Evolutionary conservation across 2,113 vertebrate species (phyloP), one percentile per base, ranked within the genome.

Genomic region (Nannobrachium achirus): DNA sequence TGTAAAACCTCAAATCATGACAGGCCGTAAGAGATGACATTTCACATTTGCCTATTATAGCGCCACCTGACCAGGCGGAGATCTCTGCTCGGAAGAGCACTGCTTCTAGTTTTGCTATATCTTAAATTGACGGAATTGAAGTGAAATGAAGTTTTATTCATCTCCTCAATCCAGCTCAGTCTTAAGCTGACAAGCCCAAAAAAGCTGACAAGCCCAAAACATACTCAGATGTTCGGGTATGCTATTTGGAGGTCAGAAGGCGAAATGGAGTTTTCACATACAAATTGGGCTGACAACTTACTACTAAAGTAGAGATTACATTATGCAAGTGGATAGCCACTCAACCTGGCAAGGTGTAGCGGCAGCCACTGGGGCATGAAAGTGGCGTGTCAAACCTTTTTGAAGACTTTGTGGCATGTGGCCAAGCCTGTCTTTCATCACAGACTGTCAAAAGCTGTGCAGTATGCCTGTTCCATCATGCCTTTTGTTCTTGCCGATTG

Each of bases 341-440:
- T 14, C 52, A n/a, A 56, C 56, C 19, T 59, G 63, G 51, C 60
- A 64, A 41, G 65, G 71, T 46, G 63, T 10, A 69, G 58, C 66
- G 46, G 18, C 9, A 48, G 38, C 53, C n/a, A 51, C 49, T 58
- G 66, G 73, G 46, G 62, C 68, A 65, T 55, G 56, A 83, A 44
- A 18, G 42, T 6, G n/a, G 8, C 15, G 16, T 53, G 44, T 64
- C 41, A 51, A 58, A 58, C 9, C 40, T 6, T 50, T 65, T 55
- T 40, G 69, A 58, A 50, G 56, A 4, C 8, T 57, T 71, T 40
- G 15, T 0, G 0, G 38, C 46, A 40, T 18, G 68, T 0, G 1
- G 60, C 59, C 44, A 41, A 41, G 44, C 14, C 8, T 59, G 13
- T 33, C 20, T 42, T 42, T 4, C 6, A 45, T 58, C 44, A 18